Base-by-base conservation (phyloP, 1,140 invertebrate genomes). In the Solenopsis invicta region DNA sequence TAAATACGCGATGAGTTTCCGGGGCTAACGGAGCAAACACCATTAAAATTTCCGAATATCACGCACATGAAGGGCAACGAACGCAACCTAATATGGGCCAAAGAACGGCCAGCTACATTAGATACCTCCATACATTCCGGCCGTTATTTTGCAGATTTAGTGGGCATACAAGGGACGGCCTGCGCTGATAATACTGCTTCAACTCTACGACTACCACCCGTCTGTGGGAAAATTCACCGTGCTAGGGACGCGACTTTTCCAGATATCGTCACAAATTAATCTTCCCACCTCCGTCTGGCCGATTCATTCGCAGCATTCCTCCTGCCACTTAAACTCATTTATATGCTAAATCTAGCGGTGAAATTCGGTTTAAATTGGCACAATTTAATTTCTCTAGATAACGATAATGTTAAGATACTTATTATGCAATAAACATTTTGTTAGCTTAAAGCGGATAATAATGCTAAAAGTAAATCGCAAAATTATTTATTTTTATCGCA, bases 141-240 rank as follows among this genome's bases (percentile, higher is more conserved):
- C 84, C 85, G 91, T 92, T 94, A 93, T 94, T 93, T 92, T 76
- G 92, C 91, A 94, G 93, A 95, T 95, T 95, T 95, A 95, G 93
- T 95, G 85, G 92, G 94, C 91, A 95, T 93, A 95, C 94, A 95
- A 93, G 91, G 90, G 93, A 90, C 92, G 93, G 92, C 91, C 93
- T 92, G 93, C 94, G 94, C 94, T 95, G 94, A 95, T 95, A 95
- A 94, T 94, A 92, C 94, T 82, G 88, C 93, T 91, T 93, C 89
- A 24, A 75, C 84, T 80, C 85, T 82, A 87, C 64, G 72, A 59
- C 87, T 87, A 85, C 88, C 87, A 85, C 85, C 89, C 87, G 18
- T 56, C 48, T 4, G 45, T 61, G 45, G 54, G 76, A 69, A 52
- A 69, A 75, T 64, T 37, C 48, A 50, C 50, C 50, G 62, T 37